phyloP scores from a whole-genome alignment of 2,797 vertebrate genomes.

The Gymnopithys bicolor region DNA sequence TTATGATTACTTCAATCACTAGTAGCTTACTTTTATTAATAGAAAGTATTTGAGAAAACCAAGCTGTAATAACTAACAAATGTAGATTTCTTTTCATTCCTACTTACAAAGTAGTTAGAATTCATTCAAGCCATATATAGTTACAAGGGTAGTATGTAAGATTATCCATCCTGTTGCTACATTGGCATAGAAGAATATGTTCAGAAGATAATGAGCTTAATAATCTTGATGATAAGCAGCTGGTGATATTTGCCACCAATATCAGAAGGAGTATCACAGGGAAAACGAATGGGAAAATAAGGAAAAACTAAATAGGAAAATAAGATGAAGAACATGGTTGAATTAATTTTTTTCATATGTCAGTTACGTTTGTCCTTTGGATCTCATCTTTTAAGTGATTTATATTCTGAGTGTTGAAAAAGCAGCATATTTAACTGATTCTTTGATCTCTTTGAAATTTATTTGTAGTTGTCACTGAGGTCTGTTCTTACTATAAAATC shows the following conservation, averaged over 20 bases:
- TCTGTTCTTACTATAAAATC: neutral
- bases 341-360: neutral
- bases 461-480: neutral
- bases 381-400: neutral
- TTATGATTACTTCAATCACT: neutral
- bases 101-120: neutral
- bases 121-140: conserved; percentile 6
- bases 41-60: conserved; percentile 17
- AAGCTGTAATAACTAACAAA: conserved; percentile 32
- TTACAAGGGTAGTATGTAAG: neutral
- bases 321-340: neutral
- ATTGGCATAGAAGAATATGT: neutral
- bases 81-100: neutral
- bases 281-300: neutral
- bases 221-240: conserved; percentile 27
- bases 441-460: neutral
- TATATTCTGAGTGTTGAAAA: neutral
- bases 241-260: neutral
- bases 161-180: neutral
- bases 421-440: neutral
- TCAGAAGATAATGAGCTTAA: neutral
- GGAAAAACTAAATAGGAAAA: neutral
- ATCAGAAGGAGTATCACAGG: neutral
- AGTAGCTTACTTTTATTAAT: conserved; percentile 18
- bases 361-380: neutral